Percentiles rank a stretch among this genome's conserved stretches.
Evolutionary conservation across 1,140 invertebrate species (phyloP).

Genomic region (Parapsyche elsis): DNA sequence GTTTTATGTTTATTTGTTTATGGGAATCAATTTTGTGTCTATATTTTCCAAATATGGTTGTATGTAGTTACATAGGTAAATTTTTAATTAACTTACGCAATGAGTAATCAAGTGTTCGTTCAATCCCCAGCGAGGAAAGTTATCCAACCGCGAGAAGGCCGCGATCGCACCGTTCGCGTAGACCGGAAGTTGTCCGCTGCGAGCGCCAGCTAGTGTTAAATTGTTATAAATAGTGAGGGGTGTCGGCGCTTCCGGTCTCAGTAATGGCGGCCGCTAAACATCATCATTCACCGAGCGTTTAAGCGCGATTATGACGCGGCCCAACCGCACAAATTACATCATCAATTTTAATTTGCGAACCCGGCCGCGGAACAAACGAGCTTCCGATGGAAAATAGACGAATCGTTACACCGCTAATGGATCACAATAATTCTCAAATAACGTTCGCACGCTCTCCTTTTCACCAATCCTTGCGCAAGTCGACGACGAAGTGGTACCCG

Average conservation of each 20-base stretch:
- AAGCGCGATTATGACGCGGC: conserved; percentile 43
- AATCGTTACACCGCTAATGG: neutral
- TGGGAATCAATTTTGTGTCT: no score
- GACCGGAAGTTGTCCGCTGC: no score
- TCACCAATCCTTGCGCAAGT: no score
- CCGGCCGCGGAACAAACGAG: conserved; percentile 42
- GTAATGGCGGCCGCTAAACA: conserved; percentile 19
- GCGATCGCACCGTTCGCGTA: neutral
- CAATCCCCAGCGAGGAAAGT: no score
- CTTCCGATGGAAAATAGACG: conserved; percentile 19
- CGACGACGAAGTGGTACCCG: no score
- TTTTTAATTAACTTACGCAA: no score
- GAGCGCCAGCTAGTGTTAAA: neutral
- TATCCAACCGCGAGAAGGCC: no score
- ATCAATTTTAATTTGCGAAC: conserved; percentile 52
- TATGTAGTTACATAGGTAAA: no score
- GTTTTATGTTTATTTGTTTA: no score
- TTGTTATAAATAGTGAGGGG: conserved; percentile 16
- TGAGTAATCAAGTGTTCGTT: no score
- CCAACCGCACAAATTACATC: conserved; percentile 41
- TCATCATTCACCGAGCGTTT: conserved; percentile 33
- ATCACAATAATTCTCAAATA: neutral
- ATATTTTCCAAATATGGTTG: no score
- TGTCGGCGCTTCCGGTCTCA: neutral
- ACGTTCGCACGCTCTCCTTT: no score